phyloP scores from a whole-genome alignment of 2,888 invertebrate species.

The Caenorhabditis sp. region DNA sequence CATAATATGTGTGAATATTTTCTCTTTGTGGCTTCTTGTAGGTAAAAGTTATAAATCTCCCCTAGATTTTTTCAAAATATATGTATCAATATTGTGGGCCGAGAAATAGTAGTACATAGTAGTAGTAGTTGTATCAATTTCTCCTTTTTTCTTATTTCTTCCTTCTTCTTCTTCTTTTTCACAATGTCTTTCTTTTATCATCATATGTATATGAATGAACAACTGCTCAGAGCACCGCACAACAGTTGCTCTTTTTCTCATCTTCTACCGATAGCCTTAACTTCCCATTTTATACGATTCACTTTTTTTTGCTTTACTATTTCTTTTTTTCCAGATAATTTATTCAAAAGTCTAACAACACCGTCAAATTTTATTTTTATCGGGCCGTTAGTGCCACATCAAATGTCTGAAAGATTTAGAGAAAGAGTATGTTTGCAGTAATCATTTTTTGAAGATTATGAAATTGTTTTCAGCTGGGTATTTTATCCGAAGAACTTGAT shows the following conservation, averaged over 20 bases:
- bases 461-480: constrained; percentile 39
- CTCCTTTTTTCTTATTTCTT: constrained; percentile 4
- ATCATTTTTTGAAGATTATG: background rate
- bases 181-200: background rate
- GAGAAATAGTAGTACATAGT: constrained; percentile 24
- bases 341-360: background rate
- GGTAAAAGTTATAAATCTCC: too few relatives aligned
- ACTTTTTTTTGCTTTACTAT: constrained; percentile 11
- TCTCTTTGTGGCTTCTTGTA: too few relatives aligned
- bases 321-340: constrained; percentile 9
- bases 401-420: constrained; percentile 41
- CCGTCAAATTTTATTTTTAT: background rate
- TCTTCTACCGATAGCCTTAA: constrained; percentile 27
- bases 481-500: constrained; percentile 51
- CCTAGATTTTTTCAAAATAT: too few relatives aligned
- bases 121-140: constrained; percentile 16
- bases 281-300: constrained; percentile 30
- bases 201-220: background rate
- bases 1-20: too few relatives aligned
- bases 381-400: constrained; percentile 3
- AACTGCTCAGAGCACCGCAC: constrained; percentile 21
- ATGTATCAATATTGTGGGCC: background rate
- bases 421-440: constrained; percentile 26
- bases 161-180: background rate
- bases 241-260: constrained; percentile 27